Base-by-base conservation (phyloP, 2,113 vertebrate genomes). In the Labeo catla region DNA sequence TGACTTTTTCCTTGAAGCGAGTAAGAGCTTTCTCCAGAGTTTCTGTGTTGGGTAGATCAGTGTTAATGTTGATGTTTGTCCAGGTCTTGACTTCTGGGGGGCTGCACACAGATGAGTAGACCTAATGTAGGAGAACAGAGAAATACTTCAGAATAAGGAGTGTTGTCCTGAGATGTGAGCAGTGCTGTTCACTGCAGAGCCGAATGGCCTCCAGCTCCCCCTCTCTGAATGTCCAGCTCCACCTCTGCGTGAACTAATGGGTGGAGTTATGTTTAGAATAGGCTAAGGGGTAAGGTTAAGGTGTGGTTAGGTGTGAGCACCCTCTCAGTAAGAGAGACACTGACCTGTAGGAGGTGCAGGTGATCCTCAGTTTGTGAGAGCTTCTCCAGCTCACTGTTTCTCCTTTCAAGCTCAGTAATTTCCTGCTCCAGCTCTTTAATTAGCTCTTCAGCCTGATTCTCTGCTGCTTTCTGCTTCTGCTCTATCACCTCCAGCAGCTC, bases 291-390 rank as follows among this genome's bases (percentile, higher is more conserved):
- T 28, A 28, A 28, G 28, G 28, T 28, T 28, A 28, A 28, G 28
- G 28, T 28, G 28, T 28, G 28, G 28, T 28, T 28, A 28, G 28
- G 28, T 28, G 28, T 2, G 28, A 28, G 28, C 28, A 28, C 28
- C 28, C 28, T 28, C 28, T 28, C 28, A 28, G n/a, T 13, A 1
- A 49, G 73, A 76, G 2, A 5, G 4, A 77, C 19, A 73, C 84
- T 83, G 45, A 88, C 90, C 86, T 88, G 86, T 45, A 87, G 70
- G 23, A 91, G 39, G 21, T 84, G 61, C n/a, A 90, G 7, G n/a
- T 88, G 78, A 83, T 91, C 89, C 6, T 90, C 84, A 52, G 52
- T 80, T 11, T 81, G 34, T 36, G 54, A 87, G 78, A 90, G 81
- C 36, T 85, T 23, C 61, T 90, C 84, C 82, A 90, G 86, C 52